Conservation (phyloP, 2,888 invertebrate species). For the Meteorus cinctellus region DNA sequence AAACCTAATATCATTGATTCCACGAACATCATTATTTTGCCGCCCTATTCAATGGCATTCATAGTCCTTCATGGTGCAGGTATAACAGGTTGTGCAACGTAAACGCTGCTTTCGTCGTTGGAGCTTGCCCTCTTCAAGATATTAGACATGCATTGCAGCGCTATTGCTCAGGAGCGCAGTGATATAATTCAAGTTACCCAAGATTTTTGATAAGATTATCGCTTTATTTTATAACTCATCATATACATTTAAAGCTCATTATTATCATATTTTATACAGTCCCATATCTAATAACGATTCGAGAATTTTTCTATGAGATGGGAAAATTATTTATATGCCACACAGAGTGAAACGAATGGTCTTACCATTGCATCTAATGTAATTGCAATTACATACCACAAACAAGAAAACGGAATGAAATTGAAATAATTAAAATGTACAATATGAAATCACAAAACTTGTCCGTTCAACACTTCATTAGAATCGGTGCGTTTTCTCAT, state of each 20-base stretch:
- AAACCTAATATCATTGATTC: constrained; percentile 74
- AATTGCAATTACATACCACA: neutral
- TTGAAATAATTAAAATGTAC: constrained; percentile 32
- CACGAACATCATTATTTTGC: constrained; percentile 75
- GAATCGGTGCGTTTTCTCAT: constrained; percentile 26
- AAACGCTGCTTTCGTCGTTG: constrained; percentile 35
- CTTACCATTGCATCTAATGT: neutral
- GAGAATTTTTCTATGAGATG: neutral
- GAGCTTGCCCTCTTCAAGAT: neutral
- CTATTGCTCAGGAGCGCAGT: constrained; percentile 32
- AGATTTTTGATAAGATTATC: constrained; percentile 45
- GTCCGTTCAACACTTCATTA: constrained; percentile 40
- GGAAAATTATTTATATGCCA: neutral
- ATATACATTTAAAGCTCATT: constrained; percentile 30
- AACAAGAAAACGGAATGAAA: constrained; percentile 36
- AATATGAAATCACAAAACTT: constrained; percentile 29
- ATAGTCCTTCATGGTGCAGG: constrained; percentile 77
- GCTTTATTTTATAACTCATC: constrained; percentile 18
- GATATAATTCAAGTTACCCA: constrained; percentile 42
- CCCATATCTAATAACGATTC: constrained; percentile 17
- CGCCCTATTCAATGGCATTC: constrained; percentile 80
- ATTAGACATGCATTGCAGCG: neutral
- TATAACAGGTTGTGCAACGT: constrained; percentile 64
- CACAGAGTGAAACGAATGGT: neutral
- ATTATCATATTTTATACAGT: constrained; percentile 25